Conservation (phyloP, 2,113 vertebrate genomes). For the Scomber scombrus region DNA sequence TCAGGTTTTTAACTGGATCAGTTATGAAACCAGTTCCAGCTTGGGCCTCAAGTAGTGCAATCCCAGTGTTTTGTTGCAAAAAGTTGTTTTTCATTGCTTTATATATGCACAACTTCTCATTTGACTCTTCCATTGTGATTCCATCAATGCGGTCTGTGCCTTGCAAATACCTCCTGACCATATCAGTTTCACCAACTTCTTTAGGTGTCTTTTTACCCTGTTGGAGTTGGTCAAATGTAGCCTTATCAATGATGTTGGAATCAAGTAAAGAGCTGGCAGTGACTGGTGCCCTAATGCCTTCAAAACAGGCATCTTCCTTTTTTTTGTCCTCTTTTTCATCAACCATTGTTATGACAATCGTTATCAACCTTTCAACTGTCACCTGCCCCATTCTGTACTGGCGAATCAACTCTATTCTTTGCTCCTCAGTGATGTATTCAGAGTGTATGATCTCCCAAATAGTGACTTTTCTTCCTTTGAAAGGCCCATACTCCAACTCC, state of each 20-base stretch:
- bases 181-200: conserved; percentile 86
- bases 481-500: conserved; percentile 89
- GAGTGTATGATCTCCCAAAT: conserved; percentile 97
- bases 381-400: conserved; percentile 92
- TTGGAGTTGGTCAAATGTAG: conserved; percentile 89
- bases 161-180: conserved; percentile 88
- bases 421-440: conserved; percentile 92
- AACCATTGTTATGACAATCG: conserved; percentile 91
- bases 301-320: conserved; percentile 87
- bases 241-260: conserved; percentile 87
- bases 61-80: conserved; percentile 87
- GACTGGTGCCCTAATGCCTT: conserved; percentile 89
- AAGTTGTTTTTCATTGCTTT: conserved; percentile 92
- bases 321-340: conserved; percentile 88
- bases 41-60: conserved; percentile 92
- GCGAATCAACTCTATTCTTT: conserved; percentile 90
- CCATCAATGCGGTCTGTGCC: conserved; percentile 90
- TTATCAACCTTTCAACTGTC: conserved; percentile 94
- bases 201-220: conserved; percentile 90
- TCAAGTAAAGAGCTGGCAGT: conserved; percentile 89
- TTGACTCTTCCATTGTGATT: conserved; percentile 87
- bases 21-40: conserved; percentile 93
- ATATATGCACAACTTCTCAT: conserved; percentile 93
- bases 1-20: conserved; percentile 87
- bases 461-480: conserved; percentile 90